Conservation (phyloP, 23 tunicate genomes). For the Halocynthia aurantium region DNA sequence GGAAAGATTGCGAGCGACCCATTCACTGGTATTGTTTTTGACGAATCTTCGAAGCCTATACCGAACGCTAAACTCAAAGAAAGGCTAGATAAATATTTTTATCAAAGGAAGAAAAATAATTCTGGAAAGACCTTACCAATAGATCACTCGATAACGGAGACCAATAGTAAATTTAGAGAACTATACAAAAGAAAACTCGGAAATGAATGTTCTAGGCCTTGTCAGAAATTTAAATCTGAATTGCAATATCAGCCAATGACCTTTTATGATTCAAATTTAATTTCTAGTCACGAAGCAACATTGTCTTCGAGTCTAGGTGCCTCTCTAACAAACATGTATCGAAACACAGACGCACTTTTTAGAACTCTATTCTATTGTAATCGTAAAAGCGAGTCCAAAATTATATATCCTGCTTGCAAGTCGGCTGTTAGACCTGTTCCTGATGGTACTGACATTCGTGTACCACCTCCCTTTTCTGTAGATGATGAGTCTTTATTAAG, state of each 20-base stretch:
- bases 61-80: slow-evolving; percentile 47
- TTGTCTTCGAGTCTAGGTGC: not conserved
- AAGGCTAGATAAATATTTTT: slow-evolving; percentile 33
- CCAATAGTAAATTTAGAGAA: not conserved
- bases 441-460: too few relatives aligned
- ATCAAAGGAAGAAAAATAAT: not conserved
- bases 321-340: too few relatives aligned
- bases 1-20: slow-evolving; percentile 73
- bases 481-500: too few relatives aligned
- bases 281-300: not conserved
- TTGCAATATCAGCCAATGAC: not conserved
- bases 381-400: too few relatives aligned
- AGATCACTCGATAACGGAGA: not conserved
- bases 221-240: too few relatives aligned
- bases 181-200: not conserved
- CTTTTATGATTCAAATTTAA: not conserved
- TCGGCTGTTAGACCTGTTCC: too few relatives aligned
- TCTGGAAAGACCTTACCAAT: not conserved
- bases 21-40: slow-evolving; percentile 71
- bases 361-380: too few relatives aligned
- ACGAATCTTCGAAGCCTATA: slow-evolving; percentile 45
- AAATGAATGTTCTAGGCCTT: not conserved
- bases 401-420: too few relatives aligned
- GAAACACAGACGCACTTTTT: too few relatives aligned
- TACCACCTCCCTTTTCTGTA: too few relatives aligned